These are phyloP conservation scores for Clepsis dumicolana DNA, from an alignment of 2,888 invertebrate species.

Conservation along the genomic window DNA sequence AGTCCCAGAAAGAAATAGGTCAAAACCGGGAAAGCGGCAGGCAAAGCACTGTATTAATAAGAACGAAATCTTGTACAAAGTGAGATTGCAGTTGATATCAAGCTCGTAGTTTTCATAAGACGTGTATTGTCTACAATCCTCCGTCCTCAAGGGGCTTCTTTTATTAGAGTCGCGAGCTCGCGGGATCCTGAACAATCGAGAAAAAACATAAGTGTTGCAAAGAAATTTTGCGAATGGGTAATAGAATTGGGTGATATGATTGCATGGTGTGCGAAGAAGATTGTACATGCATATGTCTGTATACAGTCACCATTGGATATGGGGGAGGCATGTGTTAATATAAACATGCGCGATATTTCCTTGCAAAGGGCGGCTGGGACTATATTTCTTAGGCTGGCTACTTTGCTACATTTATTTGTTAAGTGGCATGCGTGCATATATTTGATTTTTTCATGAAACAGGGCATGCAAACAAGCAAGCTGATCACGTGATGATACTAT, in stretches of 20 bases:
- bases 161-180: constrained; percentile 36
- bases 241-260: constrained; percentile 34
- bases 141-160: constrained; percentile 32
- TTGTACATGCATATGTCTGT: no score
- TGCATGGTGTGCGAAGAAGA: constrained; percentile 10
- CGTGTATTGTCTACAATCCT: constrained; percentile 39
- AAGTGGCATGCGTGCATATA: neutral
- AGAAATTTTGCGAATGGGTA: constrained; percentile 27
- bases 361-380: neutral
- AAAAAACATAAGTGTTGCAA: constrained; percentile 28
- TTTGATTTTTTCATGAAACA: neutral
- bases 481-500: no score
- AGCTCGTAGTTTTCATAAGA: constrained; percentile 30
- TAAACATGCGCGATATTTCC: neutral
- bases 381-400: neutral
- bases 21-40: neutral
- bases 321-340: constrained; percentile 2
- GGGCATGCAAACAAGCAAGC: no score
- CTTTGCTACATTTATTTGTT: neutral
- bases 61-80: constrained; percentile 31
- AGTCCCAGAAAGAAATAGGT: neutral
- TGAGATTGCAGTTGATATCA: constrained; percentile 38
- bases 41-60: neutral
- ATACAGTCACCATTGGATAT: neutral
- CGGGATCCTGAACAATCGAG: constrained; percentile 16